phyloP scores from a whole-genome alignment of 1,140 invertebrate species.

The Dufourea novaeangliae region DNA sequence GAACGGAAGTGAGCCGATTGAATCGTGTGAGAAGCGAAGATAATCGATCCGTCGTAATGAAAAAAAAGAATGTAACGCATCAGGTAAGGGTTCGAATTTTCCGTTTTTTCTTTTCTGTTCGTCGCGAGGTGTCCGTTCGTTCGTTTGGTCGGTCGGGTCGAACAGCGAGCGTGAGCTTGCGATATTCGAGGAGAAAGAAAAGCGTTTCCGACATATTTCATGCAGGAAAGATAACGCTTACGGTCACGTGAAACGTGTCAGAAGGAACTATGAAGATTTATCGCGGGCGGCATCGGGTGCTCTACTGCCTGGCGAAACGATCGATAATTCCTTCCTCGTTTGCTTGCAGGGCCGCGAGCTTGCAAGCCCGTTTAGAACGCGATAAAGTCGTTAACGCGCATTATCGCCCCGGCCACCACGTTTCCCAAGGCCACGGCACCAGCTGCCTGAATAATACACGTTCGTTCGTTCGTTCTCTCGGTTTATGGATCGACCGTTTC shows the following conservation, averaged over 20 bases:
- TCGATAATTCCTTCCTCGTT: conserved; percentile 68
- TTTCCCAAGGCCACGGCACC: conserved; percentile 62
- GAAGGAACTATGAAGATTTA: conserved; percentile 69
- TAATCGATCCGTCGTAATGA: conserved; percentile 45
- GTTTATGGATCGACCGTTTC: conserved; percentile 53
- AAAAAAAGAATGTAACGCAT: conserved; percentile 27
- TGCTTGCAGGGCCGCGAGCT: conserved; percentile 58
- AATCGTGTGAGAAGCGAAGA: too few species aligned
- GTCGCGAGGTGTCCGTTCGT: neutral
- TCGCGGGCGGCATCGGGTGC: conserved; percentile 62
- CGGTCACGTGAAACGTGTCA: conserved; percentile 68
- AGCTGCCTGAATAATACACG: conserved; percentile 60
- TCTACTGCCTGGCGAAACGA: conserved; percentile 36
- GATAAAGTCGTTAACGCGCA: conserved; percentile 70
- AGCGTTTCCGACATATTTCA: conserved; percentile 68
- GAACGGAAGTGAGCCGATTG: too few species aligned
- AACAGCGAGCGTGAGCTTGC: conserved; percentile 59
- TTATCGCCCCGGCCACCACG: conserved; percentile 57
- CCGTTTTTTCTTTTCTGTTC: neutral
- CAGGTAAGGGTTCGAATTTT: neutral
- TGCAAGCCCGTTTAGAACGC: conserved; percentile 63
- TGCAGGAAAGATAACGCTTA: conserved; percentile 63
- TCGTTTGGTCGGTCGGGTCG: too few species aligned
- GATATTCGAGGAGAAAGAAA: conserved; percentile 64
- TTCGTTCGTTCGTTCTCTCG: conserved; percentile 18